Percentiles rank a stretch among this genome's conserved stretches.
Conservation (phyloP, 2,113 vertebrate species). For the Nothocercus julius region DNA sequence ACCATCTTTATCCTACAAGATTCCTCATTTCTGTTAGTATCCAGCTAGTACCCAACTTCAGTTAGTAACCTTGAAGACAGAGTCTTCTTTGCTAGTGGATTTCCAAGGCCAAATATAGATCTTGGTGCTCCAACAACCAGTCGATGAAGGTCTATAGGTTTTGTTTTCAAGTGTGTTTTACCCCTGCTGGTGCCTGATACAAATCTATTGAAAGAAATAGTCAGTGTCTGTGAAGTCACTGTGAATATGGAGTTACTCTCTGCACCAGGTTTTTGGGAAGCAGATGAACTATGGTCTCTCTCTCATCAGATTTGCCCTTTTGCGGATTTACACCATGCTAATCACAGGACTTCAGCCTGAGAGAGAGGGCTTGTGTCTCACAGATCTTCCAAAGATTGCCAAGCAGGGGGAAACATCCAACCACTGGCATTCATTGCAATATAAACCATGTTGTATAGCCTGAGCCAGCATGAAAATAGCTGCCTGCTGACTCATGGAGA, state of each 20-base stretch:
- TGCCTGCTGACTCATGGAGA: background rate
- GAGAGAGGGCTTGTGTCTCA: conserved; percentile 61
- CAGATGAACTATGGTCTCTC: conserved; percentile 62
- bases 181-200: accelerated
- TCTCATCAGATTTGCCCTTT: conserved; percentile 60
- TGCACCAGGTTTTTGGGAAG: conserved; percentile 33
- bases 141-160: background rate
- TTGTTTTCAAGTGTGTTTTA: background rate
- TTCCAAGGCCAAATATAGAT: background rate
- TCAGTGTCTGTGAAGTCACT: background rate
- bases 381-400: conserved; percentile 41
- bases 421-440: background rate
- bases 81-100: background rate
- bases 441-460: background rate
- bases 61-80: background rate
- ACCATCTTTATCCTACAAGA: background rate
- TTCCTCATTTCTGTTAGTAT: background rate
- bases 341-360: conserved; percentile 61
- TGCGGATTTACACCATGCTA: conserved; percentile 46
- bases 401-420: conserved; percentile 3
- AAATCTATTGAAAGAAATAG: background rate
- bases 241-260: background rate
- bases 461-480: background rate
- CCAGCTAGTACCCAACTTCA: too few relatives aligned
- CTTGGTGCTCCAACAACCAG: background rate